Percentiles rank a stretch among this genome's conserved stretches.
These are phyloP conservation scores for Geopemphigus sp. DNA, from an alignment of 1,140 invertebrate species.

Conservation along the genomic window DNA sequence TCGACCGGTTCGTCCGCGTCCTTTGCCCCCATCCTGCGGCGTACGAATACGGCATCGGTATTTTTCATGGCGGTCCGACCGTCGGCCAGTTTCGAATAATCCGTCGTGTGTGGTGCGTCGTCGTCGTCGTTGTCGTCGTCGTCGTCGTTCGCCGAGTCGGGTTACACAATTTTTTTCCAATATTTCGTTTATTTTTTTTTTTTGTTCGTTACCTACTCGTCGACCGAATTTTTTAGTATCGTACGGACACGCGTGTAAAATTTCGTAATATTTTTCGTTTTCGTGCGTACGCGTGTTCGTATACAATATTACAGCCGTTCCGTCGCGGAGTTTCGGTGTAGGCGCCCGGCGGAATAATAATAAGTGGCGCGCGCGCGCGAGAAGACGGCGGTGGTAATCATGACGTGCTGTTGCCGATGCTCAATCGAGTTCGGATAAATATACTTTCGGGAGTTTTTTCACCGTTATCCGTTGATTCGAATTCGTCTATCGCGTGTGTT, in stretches of 20 bases:
- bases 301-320: too few species aligned
- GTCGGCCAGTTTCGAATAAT: constrained; percentile 37
- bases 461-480: not conserved
- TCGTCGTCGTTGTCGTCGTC: not conserved
- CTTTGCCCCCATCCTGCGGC: constrained; percentile 25
- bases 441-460: not conserved
- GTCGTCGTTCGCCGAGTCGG: not conserved
- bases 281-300: too few species aligned
- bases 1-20: not conserved
- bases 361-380: not conserved
- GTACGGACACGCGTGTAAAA: too few species aligned
- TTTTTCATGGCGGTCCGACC: constrained; percentile 35
- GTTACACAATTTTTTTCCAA: not conserved
- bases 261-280: too few species aligned
- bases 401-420: too few species aligned
- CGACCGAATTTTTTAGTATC: too few species aligned
- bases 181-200: not conserved
- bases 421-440: constrained; percentile 22
- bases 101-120: not conserved
- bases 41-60: constrained; percentile 48
- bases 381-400: not conserved
- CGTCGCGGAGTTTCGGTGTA: not conserved
- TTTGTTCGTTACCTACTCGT: not conserved
- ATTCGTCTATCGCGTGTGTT: constrained; percentile 10
- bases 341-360: not conserved